Evolutionary conservation across 2,113 vertebrate species (phyloP), one percentile per base, ranked within the genome.

Genomic region (Clarias gariepinus): DNA sequence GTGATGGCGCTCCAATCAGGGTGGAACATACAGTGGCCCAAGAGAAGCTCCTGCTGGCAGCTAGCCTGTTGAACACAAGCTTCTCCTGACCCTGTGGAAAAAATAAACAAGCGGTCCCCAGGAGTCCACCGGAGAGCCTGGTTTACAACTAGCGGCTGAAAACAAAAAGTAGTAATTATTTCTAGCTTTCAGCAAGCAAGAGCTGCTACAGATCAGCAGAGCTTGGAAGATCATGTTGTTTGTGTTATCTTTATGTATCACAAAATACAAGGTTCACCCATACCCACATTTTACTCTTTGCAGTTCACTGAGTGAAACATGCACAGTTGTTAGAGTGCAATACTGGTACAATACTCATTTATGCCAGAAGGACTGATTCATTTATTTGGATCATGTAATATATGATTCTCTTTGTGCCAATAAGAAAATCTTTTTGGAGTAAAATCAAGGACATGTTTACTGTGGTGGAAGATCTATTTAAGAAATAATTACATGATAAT

Each of bases 21-120:
- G 84, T 83, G 82, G 78, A 88, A 76, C 60, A 87, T 84, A 68
- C 58, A 87, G 79, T 79, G 85, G 86, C 85, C 71, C 84, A 69
- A 82, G 73, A 88, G 88, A 83, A 88, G 87, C 82, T 83, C 74
- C 80, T 71, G 80, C 86, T 91, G 90, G 87, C 87, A 87, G 66
- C 47, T 73, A 80, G 88, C 85, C 88, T 87, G 87, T 58, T 86
- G 73, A 84, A 86, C 81, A 85, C 82, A 86, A 66, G 85, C 85
- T 85, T 86, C 81, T 87, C 36, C 74, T 73, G 84, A 90, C 83
- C 80, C 89, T 71, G 74, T 13, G 69, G 83, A 87, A 89, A 84
- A 89, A 87, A 81, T 61, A 82, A 85, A 84, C 82, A 87, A 81
- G 81, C 77, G 53, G 63, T 69, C 82, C 85, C 82, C 79, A 80